Percentiles rank a stretch among this genome's conserved stretches.
These are phyloP conservation scores for Hypothenemus hampei DNA, from an alignment of 1,140 invertebrate species.

Conservation along the genomic window DNA sequence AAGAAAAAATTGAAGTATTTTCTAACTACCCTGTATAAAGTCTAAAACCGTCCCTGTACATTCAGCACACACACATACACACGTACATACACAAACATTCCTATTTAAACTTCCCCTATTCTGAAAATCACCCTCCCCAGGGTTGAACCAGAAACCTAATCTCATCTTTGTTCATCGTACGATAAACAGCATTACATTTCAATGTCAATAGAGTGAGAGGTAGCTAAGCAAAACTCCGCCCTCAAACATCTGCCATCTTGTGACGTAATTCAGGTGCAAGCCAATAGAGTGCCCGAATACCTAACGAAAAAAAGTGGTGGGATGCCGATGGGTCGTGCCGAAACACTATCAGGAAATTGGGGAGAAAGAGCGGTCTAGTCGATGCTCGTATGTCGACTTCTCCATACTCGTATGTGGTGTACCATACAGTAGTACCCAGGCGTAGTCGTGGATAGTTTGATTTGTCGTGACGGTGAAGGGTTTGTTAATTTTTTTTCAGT, in stretches of 20 bases:
- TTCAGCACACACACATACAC: too few relatives aligned
- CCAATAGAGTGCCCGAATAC: conserved; percentile 4
- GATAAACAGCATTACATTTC: conserved; percentile 10
- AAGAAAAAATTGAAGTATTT: too few relatives aligned
- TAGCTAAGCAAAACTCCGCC: conserved; percentile 2
- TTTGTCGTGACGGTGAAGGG: background rate
- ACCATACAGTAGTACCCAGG: background rate
- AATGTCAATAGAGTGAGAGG: conserved; percentile 19
- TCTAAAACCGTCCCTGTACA: too few relatives aligned
- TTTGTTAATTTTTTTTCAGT: background rate
- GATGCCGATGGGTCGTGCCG: conserved; percentile 7
- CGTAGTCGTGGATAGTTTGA: background rate
- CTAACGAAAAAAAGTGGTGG: background rate
- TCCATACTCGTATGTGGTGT: conserved; percentile 10
- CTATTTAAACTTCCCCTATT: too few relatives aligned
- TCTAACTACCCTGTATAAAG: too few relatives aligned
- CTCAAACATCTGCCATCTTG: conserved; percentile 24
- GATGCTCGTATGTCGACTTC: conserved; percentile 16
- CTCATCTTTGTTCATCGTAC: background rate
- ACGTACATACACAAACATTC: too few relatives aligned
- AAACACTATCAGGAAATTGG: conserved; percentile 1
- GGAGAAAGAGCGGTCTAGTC: conserved; percentile 19
- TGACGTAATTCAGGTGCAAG: conserved; percentile 9
- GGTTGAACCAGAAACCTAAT: background rate
- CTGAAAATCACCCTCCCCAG: too few relatives aligned